Conservation (phyloP, 2,797 vertebrate genomes). For the Fistularia tabacaria region DNA sequence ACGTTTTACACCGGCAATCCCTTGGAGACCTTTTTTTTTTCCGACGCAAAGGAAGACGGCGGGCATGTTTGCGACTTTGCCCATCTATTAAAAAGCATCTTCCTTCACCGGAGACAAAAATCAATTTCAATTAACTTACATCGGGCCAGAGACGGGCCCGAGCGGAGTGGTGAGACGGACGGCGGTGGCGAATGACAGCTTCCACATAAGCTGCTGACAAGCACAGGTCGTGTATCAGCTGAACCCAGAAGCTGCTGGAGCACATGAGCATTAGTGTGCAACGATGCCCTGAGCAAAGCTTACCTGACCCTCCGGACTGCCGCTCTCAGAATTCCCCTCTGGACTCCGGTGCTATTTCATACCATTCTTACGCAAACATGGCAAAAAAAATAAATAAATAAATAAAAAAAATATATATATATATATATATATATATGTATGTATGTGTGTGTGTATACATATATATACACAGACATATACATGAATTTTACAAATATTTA, state of each 20-base stretch:
- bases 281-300: slow-evolving; percentile 27
- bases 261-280: slow-evolving; percentile 9
- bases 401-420: too few relatives aligned
- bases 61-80: slow-evolving; percentile 28
- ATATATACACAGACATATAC: too few relatives aligned
- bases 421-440: too few relatives aligned
- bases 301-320: slow-evolving; percentile 13
- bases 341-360: too few relatives aligned
- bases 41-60: slow-evolving; percentile 23
- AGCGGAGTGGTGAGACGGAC: slow-evolving; percentile 25
- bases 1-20: slow-evolving; percentile 28
- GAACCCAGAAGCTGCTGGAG: slow-evolving; percentile 30
- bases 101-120: slow-evolving; percentile 60
- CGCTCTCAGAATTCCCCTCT: too few relatives aligned
- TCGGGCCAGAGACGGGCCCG: slow-evolving; percentile 31
- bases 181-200: slow-evolving; percentile 40
- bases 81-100: slow-evolving; percentile 59
- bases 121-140: slow-evolving; percentile 73
- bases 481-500: too few relatives aligned
- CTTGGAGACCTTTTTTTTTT: too few relatives aligned
- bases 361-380: too few relatives aligned
- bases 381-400: too few relatives aligned
- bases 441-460: too few relatives aligned
- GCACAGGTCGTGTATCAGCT: slow-evolving; percentile 32
- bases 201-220: slow-evolving; percentile 35